Evolutionary conservation across 2,113 vertebrate genomes (phyloP), one percentile per base, ranked within the genome.

Genomic region (Stictonetta naevosa): DNA sequence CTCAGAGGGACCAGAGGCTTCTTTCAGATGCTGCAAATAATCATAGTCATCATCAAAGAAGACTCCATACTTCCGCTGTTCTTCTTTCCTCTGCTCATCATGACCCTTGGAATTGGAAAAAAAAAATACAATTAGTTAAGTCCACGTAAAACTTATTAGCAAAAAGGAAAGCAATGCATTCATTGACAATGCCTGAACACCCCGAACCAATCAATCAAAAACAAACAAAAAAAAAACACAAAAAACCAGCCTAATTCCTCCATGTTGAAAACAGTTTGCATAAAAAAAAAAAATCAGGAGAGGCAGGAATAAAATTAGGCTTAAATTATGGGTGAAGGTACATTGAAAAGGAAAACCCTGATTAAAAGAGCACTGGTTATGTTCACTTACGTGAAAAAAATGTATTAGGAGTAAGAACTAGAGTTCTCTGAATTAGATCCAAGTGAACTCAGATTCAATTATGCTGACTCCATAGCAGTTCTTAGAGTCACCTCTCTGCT

Each of bases 31-130:
- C 96, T 99, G 99, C 92, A 99, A 97, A 96, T 99, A 99, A 97
- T 99, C 93, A 58, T 99, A 99, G 88, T 99, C 98, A 28, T 99
- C 99, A 44, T 99, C 99, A 58, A 99, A 99, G 97, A 99, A 99
- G 33, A 99, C 98, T 0, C 99, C 99, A 17, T 98, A 99, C 10
- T 99, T 96, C 83, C 99, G 98, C 97, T 99, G 99, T 71, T 99
- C 99, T 56, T 98, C 98, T 25, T 64, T 98, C 28, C 98, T 98
- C 97, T 97, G 97, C 72, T 99, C 99, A 15, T 98, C 98, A 25
- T 96, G 96, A 28, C 95, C 72, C 98, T 98, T 55, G n/a, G 73
- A 50, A 68, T 75, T 48, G 46, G 17, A 69, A 89, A n/a, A 67
- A 67, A 81, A 7, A 56, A 93, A 15, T 2, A 62, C 1, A 48